These are phyloP conservation scores for Drosophila prosaltans DNA, from an alignment of 1,140 invertebrate species.

Conservation along the genomic window DNA sequence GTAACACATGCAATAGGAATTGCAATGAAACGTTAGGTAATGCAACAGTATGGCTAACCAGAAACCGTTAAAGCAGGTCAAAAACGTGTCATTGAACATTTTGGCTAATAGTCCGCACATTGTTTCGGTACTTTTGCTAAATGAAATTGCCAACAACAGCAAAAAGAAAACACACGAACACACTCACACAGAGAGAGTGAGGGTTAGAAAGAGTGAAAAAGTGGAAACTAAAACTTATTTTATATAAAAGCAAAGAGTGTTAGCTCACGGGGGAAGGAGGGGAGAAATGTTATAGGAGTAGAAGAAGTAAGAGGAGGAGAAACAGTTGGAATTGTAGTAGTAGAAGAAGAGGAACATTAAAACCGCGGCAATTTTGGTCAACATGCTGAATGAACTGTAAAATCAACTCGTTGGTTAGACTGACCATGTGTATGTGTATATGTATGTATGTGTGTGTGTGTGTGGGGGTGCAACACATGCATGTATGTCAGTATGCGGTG, in stretches of 20 bases:
- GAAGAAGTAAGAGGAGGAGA: background rate
- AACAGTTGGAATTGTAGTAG: background rate
- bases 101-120: constrained; percentile 79
- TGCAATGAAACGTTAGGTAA: background rate
- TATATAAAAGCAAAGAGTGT: constrained; percentile 35
- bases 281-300: too few relatives aligned
- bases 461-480: background rate
- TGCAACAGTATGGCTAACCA: constrained; percentile 11
- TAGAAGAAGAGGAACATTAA: constrained; percentile 36
- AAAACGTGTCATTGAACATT: constrained; percentile 78
- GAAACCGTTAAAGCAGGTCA: constrained; percentile 7
- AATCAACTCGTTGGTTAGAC: constrained; percentile 74
- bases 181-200: constrained; percentile 23
- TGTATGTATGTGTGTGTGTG: constrained; percentile 2
- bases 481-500: background rate
- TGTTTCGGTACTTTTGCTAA: constrained; percentile 59
- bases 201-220: constrained; percentile 10
- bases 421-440: constrained; percentile 40
- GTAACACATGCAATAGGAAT: background rate
- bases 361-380: constrained; percentile 78
- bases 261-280: background rate
- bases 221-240: constrained; percentile 56
- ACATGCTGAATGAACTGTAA: constrained; percentile 79
- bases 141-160: constrained; percentile 29
- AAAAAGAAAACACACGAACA: constrained; percentile 37